A percentile compares a stretch with the other conserved stretches of the same genome.
Conservation (phyloP, 2,797 vertebrate genomes). For the Streptopelia turtur region DNA sequence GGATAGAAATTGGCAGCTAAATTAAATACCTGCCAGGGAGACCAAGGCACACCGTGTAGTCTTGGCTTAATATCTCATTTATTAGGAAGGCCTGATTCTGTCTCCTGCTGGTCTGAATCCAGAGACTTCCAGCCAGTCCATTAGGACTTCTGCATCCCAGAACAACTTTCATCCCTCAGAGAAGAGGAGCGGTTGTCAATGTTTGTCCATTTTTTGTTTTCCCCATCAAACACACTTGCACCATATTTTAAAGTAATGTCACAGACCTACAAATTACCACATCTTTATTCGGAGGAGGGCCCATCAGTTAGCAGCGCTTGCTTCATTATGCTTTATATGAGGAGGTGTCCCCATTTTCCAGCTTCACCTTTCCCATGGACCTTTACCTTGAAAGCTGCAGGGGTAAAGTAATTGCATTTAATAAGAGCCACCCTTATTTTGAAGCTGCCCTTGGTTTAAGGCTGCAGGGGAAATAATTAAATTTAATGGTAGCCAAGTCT, state of each 20-base stretch:
- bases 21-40: not conserved
- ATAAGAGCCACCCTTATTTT: constrained; percentile 13
- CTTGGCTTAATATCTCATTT: not conserved
- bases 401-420: constrained; percentile 39
- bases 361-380: not conserved
- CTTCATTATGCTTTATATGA: not conserved
- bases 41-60: not conserved
- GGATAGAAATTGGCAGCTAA: not conserved
- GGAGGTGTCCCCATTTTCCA: not conserved
- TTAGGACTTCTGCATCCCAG: not conserved
- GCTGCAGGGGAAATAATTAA: constrained; percentile 45
- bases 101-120: not conserved
- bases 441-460: constrained; percentile 16
- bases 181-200: not conserved
- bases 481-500: constrained; percentile 16
- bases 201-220: not conserved
- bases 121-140: not conserved
- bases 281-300: not conserved
- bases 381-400: not conserved
- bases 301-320: not conserved
- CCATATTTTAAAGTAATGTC: not conserved
- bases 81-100: constrained; percentile 30
- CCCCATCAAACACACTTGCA: not conserved
- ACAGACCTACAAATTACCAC: not conserved
- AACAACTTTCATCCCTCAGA: not conserved